Evolutionary conservation across 2,888 invertebrate species (phyloP).

Genomic region (Hedychridium roseum): DNA sequence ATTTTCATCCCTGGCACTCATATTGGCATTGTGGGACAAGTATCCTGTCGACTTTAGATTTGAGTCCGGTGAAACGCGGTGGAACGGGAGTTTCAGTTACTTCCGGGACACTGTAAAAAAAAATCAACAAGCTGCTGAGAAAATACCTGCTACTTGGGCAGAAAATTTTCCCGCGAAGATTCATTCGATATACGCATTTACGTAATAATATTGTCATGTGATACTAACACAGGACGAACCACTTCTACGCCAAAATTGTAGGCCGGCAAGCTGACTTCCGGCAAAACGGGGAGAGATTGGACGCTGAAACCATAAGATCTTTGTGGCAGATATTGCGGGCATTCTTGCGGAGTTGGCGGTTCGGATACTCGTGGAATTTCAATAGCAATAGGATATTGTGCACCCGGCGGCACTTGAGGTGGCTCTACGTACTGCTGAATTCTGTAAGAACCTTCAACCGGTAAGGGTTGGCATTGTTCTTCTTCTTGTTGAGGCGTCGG

Average conservation of each 20-base stretch:
- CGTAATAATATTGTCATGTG: no score
- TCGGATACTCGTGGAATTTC: conserved; percentile 8
- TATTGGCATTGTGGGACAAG: no score
- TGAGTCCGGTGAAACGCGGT: conserved; percentile 26
- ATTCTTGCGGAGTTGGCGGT: background rate
- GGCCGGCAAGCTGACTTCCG: background rate
- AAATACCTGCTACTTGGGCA: background rate
- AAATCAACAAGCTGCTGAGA: background rate
- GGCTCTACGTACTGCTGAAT: no score
- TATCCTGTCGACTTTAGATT: conserved; percentile 33
- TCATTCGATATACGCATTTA: background rate
- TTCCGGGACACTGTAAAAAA: conserved; percentile 4
- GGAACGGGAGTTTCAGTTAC: background rate
- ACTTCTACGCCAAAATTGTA: conserved; percentile 19
- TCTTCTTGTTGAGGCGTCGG: no score
- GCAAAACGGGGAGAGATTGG: conserved; percentile 6
- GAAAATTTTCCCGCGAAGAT: background rate
- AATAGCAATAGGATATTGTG: conserved; percentile 18
- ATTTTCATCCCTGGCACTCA: no score
- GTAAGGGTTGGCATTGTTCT: no score
- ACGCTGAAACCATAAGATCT: conserved; percentile 27
- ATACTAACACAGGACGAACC: conserved; percentile 14
- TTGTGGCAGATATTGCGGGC: conserved; percentile 23
- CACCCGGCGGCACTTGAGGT: no score
- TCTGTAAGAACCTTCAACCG: no score